Percentiles rank a stretch among this genome's conserved stretches.
phyloP scores from a whole-genome alignment of 2,113 vertebrate species.

The Uropsilus gracilis region DNA sequence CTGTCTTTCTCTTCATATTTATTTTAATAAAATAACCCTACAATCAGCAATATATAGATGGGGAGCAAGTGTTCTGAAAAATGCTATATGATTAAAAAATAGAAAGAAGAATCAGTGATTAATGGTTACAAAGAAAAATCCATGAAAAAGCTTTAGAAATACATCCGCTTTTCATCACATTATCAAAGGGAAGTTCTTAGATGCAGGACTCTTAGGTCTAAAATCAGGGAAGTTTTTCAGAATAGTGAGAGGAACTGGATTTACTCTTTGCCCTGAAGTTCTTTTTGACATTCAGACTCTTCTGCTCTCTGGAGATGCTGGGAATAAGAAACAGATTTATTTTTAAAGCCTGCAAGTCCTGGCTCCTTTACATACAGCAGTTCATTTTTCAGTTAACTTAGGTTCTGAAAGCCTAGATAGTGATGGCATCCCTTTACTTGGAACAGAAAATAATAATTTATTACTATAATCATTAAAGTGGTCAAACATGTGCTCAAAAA shows the following conservation, averaged over 20 bases:
- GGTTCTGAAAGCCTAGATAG: conserved; percentile 32
- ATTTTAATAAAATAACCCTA: conserved; percentile 5
- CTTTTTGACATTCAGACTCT: not conserved
- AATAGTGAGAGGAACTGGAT: not conserved
- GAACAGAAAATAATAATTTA: not conserved
- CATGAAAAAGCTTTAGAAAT: not conserved
- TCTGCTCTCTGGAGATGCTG: not conserved
- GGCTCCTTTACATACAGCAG: not conserved
- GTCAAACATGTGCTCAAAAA: conserved; percentile 10
- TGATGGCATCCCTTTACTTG: not conserved
- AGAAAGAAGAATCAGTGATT: not conserved
- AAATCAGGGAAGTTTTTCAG: not conserved
- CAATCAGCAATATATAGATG: not conserved
- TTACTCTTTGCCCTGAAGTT: not conserved
- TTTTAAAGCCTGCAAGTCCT: not conserved
- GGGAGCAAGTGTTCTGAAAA: not conserved
- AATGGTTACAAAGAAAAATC: not conserved
- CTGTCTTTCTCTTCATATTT: conserved; percentile 13
- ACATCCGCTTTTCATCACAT: not conserved
- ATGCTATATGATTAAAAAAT: not conserved
- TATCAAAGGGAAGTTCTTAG: not conserved
- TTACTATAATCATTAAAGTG: not conserved
- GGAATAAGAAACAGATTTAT: not conserved
- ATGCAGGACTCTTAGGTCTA: not conserved
- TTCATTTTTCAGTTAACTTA: not conserved